phyloP scores from a whole-genome alignment of 1,140 invertebrate species.

The Phortica variegata region DNA sequence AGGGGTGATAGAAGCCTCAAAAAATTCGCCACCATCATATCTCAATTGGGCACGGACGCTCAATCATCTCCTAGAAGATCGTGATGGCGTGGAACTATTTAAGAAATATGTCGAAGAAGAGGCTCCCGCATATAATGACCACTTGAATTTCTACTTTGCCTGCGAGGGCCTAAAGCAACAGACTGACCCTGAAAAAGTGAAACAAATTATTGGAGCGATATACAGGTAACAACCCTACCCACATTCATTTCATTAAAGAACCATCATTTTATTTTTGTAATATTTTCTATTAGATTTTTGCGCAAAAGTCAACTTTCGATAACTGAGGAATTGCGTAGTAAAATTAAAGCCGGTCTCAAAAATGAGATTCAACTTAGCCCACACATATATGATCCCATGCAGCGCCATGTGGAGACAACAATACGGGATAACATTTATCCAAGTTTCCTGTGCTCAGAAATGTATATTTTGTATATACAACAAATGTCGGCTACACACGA shows the following conservation, averaged over 20 bases:
- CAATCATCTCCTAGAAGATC: constrained; percentile 77
- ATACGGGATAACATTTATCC: constrained; percentile 86
- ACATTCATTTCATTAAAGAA: not conserved
- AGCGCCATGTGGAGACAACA: constrained; percentile 71
- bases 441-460: constrained; percentile 86
- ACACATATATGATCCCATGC: constrained; percentile 64
- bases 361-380: constrained; percentile 63
- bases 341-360: constrained; percentile 67
- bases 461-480: constrained; percentile 86
- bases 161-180: constrained; percentile 86
- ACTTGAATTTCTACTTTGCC: constrained; percentile 88
- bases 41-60: constrained; percentile 84
- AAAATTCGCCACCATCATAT: constrained; percentile 72
- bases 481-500: constrained; percentile 52
- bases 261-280: constrained; percentile 3
- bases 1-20: constrained; percentile 58
- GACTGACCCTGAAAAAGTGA: constrained; percentile 69
- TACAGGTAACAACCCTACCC: constrained; percentile 64
- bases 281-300: constrained; percentile 70
- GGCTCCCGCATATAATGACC: constrained; percentile 72
- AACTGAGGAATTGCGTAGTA: constrained; percentile 72
- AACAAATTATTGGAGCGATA: constrained; percentile 77
- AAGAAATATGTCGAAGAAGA: constrained; percentile 80
- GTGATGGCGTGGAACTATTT: constrained; percentile 83
- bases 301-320: constrained; percentile 80